Conservation (phyloP, 2,113 vertebrate species). For the Lasiurus cinereus region DNA sequence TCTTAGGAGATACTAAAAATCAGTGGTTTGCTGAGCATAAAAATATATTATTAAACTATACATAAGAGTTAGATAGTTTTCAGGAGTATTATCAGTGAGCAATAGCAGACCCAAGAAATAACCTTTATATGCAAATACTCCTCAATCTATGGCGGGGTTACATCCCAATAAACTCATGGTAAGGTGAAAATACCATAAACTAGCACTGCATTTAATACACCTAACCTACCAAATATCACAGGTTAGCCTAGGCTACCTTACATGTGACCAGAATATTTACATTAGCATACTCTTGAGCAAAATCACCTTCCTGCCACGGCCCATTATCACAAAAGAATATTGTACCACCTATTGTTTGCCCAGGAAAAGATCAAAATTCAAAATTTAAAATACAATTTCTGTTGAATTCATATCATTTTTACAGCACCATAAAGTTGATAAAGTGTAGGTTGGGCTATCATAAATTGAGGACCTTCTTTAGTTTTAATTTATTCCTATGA, state of each 20-base stretch:
- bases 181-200: neutral
- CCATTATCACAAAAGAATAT: neutral
- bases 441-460: neutral
- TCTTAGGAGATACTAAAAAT: constrained; percentile 4
- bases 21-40: constrained; percentile 7
- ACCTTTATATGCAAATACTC: neutral
- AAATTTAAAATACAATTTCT: neutral
- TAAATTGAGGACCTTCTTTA: neutral
- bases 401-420: neutral
- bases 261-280: neutral
- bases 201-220: neutral
- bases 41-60: neutral
- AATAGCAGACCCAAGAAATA: neutral
- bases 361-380: neutral
- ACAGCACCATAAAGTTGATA: neutral
- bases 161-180: neutral
- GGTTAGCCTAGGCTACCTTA: neutral
- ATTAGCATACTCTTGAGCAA: neutral
- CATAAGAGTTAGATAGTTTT: neutral
- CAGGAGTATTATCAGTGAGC: neutral
- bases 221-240: neutral
- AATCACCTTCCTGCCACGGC: neutral
- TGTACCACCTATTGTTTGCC: neutral
- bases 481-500: neutral
- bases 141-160: neutral